Conservation (phyloP, 2,888 invertebrate species). For the Macrosiphum euphorbiae region DNA sequence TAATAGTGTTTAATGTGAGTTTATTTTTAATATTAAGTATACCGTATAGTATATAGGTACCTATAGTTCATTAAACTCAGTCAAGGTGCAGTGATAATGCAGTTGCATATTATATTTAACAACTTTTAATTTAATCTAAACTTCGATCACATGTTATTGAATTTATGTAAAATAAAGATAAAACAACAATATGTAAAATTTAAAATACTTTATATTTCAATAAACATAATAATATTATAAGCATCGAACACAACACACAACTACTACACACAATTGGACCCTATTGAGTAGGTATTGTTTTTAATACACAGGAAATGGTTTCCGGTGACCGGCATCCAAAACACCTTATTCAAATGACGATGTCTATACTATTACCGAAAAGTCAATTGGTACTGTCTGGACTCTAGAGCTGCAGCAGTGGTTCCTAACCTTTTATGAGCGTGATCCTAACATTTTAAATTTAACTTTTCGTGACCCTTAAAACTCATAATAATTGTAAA, state of each 20-base stretch:
- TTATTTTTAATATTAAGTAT: neutral
- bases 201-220: neutral
- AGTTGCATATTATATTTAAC: neutral
- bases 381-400: neutral
- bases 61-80: neutral
- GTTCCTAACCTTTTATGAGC: neutral
- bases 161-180: neutral
- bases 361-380: neutral
- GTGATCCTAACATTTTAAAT: neutral
- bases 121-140: neutral
- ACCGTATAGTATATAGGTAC: neutral
- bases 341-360: neutral
- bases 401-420: neutral
- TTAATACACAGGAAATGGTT: conserved; percentile 24
- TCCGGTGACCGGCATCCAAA: neutral
- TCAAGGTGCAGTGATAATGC: neutral
- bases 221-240: neutral
- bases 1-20: neutral
- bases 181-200: neutral
- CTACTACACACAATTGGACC: neutral
- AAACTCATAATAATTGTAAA: neutral
- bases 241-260: neutral
- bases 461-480: neutral
- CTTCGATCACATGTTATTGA: neutral
- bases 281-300: too few relatives aligned